Conservation (phyloP, 2,113 vertebrate species). For the Leptocoma aspasia region DNA sequence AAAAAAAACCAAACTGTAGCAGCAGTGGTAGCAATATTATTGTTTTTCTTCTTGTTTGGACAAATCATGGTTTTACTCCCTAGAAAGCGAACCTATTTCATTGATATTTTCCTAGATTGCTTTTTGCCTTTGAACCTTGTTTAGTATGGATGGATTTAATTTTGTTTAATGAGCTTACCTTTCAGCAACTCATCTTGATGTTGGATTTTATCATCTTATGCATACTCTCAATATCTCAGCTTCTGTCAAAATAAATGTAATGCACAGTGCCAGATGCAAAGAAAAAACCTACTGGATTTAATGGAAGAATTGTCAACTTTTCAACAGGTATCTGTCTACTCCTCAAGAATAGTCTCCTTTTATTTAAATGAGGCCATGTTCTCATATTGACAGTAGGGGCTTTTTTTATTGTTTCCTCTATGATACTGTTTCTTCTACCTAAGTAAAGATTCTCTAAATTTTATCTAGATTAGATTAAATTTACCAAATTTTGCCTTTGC, state of each 20-base stretch:
- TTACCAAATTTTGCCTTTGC: neutral
- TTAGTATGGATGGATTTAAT: neutral
- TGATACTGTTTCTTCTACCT: neutral
- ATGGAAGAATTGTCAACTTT: constrained; percentile 5
- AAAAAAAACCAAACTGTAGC: neutral
- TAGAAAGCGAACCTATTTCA: neutral
- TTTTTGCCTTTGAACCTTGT: neutral
- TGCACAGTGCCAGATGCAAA: neutral
- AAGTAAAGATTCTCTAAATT: neutral
- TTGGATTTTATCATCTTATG: neutral
- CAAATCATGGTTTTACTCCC: neutral
- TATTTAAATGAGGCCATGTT: neutral
- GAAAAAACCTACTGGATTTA: neutral
- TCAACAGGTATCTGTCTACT: neutral
- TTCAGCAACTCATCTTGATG: neutral
- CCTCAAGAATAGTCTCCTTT: neutral
- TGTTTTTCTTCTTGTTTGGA: neutral
- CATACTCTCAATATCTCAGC: neutral
- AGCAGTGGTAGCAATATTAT: neutral
- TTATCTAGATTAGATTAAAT: neutral
- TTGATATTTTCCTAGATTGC: neutral
- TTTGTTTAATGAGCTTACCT: constrained; percentile 6
- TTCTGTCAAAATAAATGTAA: constrained; percentile 36
- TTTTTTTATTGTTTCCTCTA: neutral
- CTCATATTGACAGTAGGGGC: neutral